A percentile compares a stretch with the other conserved stretches of the same genome.
phyloP scores from a whole-genome alignment of 2,888 invertebrate genomes.

The Ormia ochracea region DNA sequence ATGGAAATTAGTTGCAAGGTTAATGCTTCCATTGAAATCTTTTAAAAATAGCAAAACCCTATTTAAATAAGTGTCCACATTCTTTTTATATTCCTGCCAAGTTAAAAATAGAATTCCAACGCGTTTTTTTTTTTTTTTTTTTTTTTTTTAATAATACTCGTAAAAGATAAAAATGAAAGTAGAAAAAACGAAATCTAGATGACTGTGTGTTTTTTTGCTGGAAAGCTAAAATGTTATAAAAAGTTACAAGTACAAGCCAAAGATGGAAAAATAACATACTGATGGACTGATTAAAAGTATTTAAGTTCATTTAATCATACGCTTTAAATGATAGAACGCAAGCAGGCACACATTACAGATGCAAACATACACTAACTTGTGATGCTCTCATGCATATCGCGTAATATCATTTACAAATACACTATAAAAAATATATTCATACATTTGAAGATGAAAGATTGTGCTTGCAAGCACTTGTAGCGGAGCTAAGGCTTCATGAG shows the following conservation, averaged over 20 bases:
- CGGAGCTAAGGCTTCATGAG: no score
- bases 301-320: slow-evolving; percentile 30
- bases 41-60: slow-evolving; percentile 40
- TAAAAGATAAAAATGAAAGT: slow-evolving; percentile 29
- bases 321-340: slow-evolving; percentile 29
- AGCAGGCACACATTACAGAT: not conserved
- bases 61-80: slow-evolving; percentile 41
- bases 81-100: slow-evolving; percentile 47
- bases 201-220: slow-evolving; percentile 7
- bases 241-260: slow-evolving; percentile 16
- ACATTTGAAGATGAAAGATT: no score
- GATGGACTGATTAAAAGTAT: slow-evolving; percentile 6
- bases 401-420: not conserved
- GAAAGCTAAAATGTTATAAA: not conserved
- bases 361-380: not conserved
- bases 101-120: slow-evolving; percentile 57
- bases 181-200: slow-evolving; percentile 2
- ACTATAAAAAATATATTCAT: no score
- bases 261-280: slow-evolving; percentile 4
- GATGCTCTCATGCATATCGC: not conserved
- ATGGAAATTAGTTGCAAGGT: slow-evolving; percentile 43
- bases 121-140: no score
- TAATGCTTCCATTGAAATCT: slow-evolving; percentile 29
- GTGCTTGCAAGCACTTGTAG: no score
- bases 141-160: no score